Conservation (phyloP, 2,888 invertebrate species). For the Macrophya alboannulata region DNA sequence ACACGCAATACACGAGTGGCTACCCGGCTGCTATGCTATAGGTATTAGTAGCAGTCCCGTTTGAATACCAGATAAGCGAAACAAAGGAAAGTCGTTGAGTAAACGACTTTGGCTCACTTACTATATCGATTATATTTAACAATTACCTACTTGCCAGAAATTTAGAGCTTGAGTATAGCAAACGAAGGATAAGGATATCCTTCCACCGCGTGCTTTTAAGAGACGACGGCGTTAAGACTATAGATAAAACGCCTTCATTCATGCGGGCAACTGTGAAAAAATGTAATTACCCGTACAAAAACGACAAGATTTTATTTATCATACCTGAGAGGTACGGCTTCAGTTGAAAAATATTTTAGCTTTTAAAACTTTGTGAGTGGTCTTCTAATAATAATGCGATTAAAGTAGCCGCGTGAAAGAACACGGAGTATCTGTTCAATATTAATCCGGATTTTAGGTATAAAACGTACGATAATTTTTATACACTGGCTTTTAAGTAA, state of each 20-base stretch:
- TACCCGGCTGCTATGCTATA: background rate
- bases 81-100: constrained; percentile 31
- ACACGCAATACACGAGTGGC: constrained; percentile 49
- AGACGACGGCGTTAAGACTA: no score
- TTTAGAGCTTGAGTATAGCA: background rate
- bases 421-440: background rate
- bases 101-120: constrained; percentile 38
- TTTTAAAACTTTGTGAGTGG: background rate
- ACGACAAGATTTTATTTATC: background rate
- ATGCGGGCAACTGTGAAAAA: background rate
- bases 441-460: constrained; percentile 6
- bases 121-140: constrained; percentile 34
- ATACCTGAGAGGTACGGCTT: background rate
- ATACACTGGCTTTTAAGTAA: background rate
- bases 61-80: constrained; percentile 42
- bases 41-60: background rate
- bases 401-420: background rate
- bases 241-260: background rate
- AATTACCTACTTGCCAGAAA: constrained; percentile 16
- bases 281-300: background rate
- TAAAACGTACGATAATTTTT: background rate
- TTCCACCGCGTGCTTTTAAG: background rate
- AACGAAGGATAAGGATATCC: background rate
- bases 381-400: constrained; percentile 19
- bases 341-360: background rate